Evolutionary conservation across 1,140 invertebrate species (phyloP).

Genomic region (Lepidurus couesii): DNA sequence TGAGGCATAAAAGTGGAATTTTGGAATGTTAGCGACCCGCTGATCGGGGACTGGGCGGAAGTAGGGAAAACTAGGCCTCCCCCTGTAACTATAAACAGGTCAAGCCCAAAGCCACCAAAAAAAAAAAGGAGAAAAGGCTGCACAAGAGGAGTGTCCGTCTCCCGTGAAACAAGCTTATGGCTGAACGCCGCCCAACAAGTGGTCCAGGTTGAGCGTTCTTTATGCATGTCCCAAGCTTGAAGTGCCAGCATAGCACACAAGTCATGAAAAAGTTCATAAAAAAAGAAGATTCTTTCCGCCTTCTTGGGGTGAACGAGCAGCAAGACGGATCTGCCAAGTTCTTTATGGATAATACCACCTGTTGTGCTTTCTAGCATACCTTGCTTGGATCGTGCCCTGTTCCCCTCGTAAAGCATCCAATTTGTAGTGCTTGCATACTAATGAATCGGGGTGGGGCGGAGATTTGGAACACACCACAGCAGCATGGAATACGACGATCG

Average conservation of each 20-base stretch:
- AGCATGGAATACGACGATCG: not conserved
- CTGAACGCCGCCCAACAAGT: not conserved
- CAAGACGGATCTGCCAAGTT: not conserved
- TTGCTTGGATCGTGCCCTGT: not conserved
- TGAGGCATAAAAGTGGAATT: not conserved
- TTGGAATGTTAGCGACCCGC: not conserved
- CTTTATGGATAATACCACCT: slow-evolving; percentile 10
- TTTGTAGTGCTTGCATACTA: not conserved
- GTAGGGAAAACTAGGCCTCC: not conserved
- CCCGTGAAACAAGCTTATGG: not conserved
- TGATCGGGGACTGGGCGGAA: slow-evolving; percentile 2
- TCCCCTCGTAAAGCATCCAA: not conserved
- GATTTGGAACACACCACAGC: not conserved
- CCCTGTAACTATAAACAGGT: not conserved
- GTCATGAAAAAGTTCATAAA: not conserved
- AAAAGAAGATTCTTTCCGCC: too few relatives aligned
- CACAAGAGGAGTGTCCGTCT: not conserved
- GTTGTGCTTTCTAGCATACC: not conserved
- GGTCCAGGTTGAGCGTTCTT: not conserved
- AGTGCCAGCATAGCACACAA: slow-evolving; percentile 2
- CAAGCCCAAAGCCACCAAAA: not conserved
- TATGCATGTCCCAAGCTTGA: not conserved
- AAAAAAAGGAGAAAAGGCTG: not conserved
- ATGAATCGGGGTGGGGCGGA: not conserved
- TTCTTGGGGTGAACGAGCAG: too few relatives aligned